Base-by-base conservation (phyloP, 2,113 vertebrate species). In the Dipodomys merriami region DNA sequence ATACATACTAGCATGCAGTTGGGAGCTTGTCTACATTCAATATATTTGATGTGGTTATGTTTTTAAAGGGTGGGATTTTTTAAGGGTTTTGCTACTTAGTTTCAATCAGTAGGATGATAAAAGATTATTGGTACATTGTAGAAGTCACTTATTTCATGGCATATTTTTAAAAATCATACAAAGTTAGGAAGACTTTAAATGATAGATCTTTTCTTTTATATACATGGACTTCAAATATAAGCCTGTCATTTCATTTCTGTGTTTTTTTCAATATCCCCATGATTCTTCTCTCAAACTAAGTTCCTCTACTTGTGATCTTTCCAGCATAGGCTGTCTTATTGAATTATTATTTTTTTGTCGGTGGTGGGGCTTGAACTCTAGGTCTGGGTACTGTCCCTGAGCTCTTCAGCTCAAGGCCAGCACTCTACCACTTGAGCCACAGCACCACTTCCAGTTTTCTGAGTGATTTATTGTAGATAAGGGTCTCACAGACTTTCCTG, bases 201-300 rank as follows among this genome's bases (percentile, higher is more conserved):
- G 35, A 84, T 11, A 35, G 29, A 57, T 11, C n/a, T 95, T 90
- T 72, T 60, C 46, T 95, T 91, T 90, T 53, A 12, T 44, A 77
- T 73, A 68, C 16, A 39, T 69, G 18, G 10, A 89, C 91, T 83
- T 81, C 27, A 60, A 71, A 1, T 86, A 1, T 64, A 23, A 64
- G 7, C 16, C 83, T 23, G 35, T 60, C 16, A 91, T 19, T 93
- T 91, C 57, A 10, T 82, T 73, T 57, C 46, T 72, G 53, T 57
- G 12, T 57, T 57, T 80, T 60, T 62, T 80, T 91, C 7, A 69
- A 86, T n/a, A 81, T 1, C 11, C 33, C 10, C 80, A 2, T 29
- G 19, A 68, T 60, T 5, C 18, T 87, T 82, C 7, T 35, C 33
- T 87, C 7, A 74, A 30, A 35, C 11, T 39, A n/a, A 72, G 11